Conservation (phyloP, 37 sponge, comb jelly and placozoan species). For the Cladorhizidae sp. region DNA sequence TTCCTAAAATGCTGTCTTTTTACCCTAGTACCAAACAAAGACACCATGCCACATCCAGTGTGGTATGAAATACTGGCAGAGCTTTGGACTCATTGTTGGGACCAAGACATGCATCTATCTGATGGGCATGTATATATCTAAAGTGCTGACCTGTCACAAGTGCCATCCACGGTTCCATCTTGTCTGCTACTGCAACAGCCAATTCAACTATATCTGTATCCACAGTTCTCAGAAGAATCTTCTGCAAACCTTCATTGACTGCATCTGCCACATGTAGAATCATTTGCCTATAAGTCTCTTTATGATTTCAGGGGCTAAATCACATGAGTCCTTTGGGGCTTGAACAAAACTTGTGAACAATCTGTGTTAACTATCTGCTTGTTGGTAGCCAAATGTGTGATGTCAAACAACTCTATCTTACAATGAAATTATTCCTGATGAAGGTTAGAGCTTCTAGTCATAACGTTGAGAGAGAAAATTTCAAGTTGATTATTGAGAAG, state of each 20-base stretch:
- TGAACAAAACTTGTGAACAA: background rate
- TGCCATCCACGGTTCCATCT: constrained; percentile 22
- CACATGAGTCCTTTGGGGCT: background rate
- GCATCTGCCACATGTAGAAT: constrained; percentile 7
- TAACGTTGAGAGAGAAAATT: too few species aligned
- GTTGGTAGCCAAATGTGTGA: background rate
- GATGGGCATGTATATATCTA: constrained; percentile 25
- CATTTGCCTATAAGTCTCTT: constrained; percentile 14
- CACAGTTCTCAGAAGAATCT: background rate
- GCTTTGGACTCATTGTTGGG: constrained; percentile 16
- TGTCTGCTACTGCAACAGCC: constrained; percentile 13
- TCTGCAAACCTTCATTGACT: constrained; percentile 2
- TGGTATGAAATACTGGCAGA: constrained; percentile 37
- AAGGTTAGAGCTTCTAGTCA: too few species aligned
- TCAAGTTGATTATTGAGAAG: too few species aligned
- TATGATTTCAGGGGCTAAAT: constrained; percentile 11
- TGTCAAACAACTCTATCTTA: background rate
- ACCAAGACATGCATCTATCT: constrained; percentile 17
- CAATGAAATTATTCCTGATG: too few species aligned
- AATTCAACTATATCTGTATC: constrained; percentile 31
- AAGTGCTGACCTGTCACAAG: constrained; percentile 17
- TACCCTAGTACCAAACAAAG: constrained; percentile 18
- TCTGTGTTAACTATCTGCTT: constrained; percentile 11
- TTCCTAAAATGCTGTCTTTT: constrained; percentile 21
- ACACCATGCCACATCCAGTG: constrained; percentile 27